A percentile compares a stretch with the other conserved stretches of the same genome.
phyloP scores from a whole-genome alignment of 2,797 vertebrate genomes.

The Trematomus bernacchii region DNA sequence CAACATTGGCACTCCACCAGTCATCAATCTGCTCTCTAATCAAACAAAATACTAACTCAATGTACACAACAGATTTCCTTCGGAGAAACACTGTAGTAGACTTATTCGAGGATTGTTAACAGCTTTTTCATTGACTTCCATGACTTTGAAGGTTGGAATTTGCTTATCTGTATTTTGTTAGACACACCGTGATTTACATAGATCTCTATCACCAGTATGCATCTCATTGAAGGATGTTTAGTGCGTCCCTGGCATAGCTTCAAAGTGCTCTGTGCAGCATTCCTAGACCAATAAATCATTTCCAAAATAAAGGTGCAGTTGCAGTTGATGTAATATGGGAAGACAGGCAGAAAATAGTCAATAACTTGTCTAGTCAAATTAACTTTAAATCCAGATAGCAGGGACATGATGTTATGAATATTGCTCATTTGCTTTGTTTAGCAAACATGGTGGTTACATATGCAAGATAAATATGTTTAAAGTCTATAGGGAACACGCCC shows the following conservation, averaged over 20 bases:
- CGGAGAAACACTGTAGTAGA: slow-evolving; percentile 1
- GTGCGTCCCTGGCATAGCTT: slow-evolving; percentile 38
- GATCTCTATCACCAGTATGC: slow-evolving; percentile 61
- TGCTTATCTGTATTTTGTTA: slow-evolving; percentile 70
- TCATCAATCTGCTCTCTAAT: slow-evolving; percentile 24
- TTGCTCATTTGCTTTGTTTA: background rate
- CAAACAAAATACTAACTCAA: slow-evolving; percentile 27
- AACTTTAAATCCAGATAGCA: background rate
- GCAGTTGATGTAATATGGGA: slow-evolving; percentile 10
- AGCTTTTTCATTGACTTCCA: slow-evolving; percentile 61
- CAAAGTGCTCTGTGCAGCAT: slow-evolving; percentile 40
- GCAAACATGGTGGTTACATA: background rate
- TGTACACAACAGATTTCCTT: slow-evolving; percentile 6
- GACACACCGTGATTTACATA: slow-evolving; percentile 68
- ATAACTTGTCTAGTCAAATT: background rate
- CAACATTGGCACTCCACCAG: slow-evolving; percentile 3
- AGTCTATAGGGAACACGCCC: background rate
- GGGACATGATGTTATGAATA: background rate
- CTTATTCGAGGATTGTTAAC: slow-evolving; percentile 31
- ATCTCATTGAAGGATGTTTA: slow-evolving; percentile 59
- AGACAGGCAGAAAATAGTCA: background rate
- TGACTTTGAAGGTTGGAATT: slow-evolving; percentile 69
- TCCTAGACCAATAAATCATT: slow-evolving; percentile 33
- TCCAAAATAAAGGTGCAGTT: slow-evolving; percentile 25
- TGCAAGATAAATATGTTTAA: background rate